Conservation (phyloP, 2,888 invertebrate species). For the Ecdyonurus torrentis region DNA sequence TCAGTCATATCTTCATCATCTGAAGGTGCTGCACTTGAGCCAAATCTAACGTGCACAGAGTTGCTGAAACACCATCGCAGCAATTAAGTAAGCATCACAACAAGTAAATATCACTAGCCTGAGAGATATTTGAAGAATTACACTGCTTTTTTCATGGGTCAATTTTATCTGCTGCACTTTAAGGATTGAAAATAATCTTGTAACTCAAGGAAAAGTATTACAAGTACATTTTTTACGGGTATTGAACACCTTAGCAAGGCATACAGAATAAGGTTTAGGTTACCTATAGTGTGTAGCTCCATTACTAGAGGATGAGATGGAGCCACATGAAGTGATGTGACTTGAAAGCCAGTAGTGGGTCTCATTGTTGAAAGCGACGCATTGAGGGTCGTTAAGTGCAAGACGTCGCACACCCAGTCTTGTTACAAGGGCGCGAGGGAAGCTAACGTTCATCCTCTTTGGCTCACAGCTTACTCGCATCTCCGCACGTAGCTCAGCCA, state of each 20-base stretch:
- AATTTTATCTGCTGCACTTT: no score
- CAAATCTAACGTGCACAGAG: neutral
- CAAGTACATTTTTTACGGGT: no score
- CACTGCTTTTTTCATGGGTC: no score
- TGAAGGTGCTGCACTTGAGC: neutral
- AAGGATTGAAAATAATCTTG: no score
- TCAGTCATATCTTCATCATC: neutral
- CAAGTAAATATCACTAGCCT: no score
- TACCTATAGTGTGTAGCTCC: neutral
- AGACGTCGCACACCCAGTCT: constrained; percentile 16
- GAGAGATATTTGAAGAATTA: no score
- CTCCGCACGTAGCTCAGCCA: constrained; percentile 11
- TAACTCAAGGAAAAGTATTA: no score
- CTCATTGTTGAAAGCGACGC: constrained; percentile 18
- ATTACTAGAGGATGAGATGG: neutral
- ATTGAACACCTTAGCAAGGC: no score
- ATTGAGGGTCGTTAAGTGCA: constrained; percentile 14
- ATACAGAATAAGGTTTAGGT: no score
- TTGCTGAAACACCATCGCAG: no score
- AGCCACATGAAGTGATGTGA: constrained; percentile 20
- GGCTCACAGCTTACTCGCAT: constrained; percentile 16
- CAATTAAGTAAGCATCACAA: no score
- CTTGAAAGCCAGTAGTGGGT: constrained; percentile 22
- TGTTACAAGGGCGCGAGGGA: constrained; percentile 17
- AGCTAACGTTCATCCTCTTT: constrained; percentile 15